Evolutionary conservation across 2,113 vertebrate species (phyloP), one percentile per base, ranked within the genome.

Genomic region (Clarias macrocephalus): DNA sequence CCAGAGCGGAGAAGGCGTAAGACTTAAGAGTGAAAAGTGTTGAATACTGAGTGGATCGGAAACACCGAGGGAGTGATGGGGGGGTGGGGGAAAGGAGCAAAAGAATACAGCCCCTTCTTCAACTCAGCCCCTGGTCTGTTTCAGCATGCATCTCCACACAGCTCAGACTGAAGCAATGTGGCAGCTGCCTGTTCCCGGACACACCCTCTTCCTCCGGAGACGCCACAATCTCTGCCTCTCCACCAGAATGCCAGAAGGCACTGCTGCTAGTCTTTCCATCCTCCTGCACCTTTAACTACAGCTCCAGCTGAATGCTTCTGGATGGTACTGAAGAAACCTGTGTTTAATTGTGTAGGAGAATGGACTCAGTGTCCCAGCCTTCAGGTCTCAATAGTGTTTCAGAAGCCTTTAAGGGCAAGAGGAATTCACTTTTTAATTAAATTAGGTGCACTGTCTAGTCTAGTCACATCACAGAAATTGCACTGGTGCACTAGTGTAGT

Each of bases 141-240:
- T 85, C 83, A 86, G 83, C 89, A 87, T 48, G 76, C 86, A 80
- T 89, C 30, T 80, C 75, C 52, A 10, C 83, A 70, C 72, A 75
- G 79, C 79, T 62, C 37, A 15, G 42, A 57, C 85, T 54, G 65
- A 73, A 87, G 77, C 82, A 73, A 82, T 60, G 76, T 83, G 83
- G 83, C 54, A 84, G 76, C 52, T 13, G 80, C 28, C 52, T 52
- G 70, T 81, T 89, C 80, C 80, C 80, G 79, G 83, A 48, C 86
- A 82, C 83, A 66, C 86, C 83, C 79, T 87, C 62, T 72, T 85
- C 80, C 73, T 83, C 72, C 65, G 42, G 30, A 48, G n/a, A 77
- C 72, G 2, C 33, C 52, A 37, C 48, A 5, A 62, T 80, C 82
- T 70, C 66, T 19, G n/a, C 60, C 62, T 56, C 85, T 82, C n/a